Evolutionary conservation across 2,797 vertebrate genomes (phyloP).

Genomic region (Eulemur albifrons): DNA sequence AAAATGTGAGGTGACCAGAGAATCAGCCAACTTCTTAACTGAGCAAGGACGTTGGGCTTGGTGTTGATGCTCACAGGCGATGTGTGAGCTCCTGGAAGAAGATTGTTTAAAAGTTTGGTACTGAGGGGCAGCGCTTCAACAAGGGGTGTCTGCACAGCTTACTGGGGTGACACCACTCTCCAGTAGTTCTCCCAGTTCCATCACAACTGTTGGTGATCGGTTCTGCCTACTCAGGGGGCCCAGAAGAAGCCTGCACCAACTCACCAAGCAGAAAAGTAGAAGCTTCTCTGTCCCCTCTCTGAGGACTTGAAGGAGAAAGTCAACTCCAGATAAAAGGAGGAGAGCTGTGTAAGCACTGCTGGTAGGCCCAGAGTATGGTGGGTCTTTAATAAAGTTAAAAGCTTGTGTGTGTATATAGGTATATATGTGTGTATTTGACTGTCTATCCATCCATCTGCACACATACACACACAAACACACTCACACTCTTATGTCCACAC

Average conservation of each 20-base stretch:
- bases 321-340: background rate
- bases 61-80: background rate
- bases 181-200: background rate
- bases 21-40: background rate
- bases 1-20: background rate
- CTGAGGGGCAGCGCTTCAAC: background rate
- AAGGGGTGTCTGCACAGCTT: background rate
- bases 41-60: background rate
- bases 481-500: background rate
- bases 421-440: background rate
- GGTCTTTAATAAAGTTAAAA: background rate
- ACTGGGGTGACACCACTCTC: background rate
- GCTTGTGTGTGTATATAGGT: background rate
- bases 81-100: background rate
- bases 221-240: background rate
- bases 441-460: background rate
- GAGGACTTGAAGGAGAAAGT: background rate
- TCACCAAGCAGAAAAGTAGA: background rate
- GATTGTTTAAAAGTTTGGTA: background rate
- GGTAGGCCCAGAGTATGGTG: rapidly evolving
- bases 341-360: background rate
- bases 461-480: background rate
- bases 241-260: background rate
- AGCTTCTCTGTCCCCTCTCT: background rate
- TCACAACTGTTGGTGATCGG: background rate